These are phyloP conservation scores for Tromatobia lineatoria DNA, from an alignment of 2,888 invertebrate species.

Conservation along the genomic window DNA sequence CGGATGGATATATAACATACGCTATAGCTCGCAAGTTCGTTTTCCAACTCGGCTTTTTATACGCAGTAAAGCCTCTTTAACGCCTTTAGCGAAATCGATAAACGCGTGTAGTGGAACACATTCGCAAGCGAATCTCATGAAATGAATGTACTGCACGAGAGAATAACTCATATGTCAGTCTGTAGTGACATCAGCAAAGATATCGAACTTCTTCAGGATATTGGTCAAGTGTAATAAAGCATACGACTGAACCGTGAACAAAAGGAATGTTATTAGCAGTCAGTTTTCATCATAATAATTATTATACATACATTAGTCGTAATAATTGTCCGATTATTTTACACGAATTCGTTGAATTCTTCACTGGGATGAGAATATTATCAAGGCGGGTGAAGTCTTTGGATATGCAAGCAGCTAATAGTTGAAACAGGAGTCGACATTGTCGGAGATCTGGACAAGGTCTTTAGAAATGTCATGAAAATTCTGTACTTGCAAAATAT, in stretches of 20 bases:
- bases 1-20: constrained; percentile 17
- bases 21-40: constrained; percentile 17
- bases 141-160: constrained; percentile 13
- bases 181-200: constrained; percentile 39
- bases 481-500: too few relatives aligned
- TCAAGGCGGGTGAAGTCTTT: too few relatives aligned
- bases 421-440: too few relatives aligned
- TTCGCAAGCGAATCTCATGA: not conserved
- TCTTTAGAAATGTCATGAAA: too few relatives aligned
- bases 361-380: too few relatives aligned
- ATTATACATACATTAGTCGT: too few relatives aligned
- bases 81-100: constrained; percentile 54
- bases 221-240: not conserved
- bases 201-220: constrained; percentile 27
- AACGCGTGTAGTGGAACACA: constrained; percentile 31
- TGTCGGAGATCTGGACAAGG: too few relatives aligned
- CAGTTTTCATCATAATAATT: constrained; percentile 4
- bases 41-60: constrained; percentile 48
- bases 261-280: not conserved
- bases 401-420: too few relatives aligned
- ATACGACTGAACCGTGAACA: not conserved
- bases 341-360: too few relatives aligned
- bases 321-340: not conserved
- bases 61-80: constrained; percentile 48
- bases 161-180: constrained; percentile 5